A percentile compares a stretch with the other conserved stretches of the same genome.
Conservation (phyloP, 2,113 vertebrate genomes). For the Hippocampus comes region DNA sequence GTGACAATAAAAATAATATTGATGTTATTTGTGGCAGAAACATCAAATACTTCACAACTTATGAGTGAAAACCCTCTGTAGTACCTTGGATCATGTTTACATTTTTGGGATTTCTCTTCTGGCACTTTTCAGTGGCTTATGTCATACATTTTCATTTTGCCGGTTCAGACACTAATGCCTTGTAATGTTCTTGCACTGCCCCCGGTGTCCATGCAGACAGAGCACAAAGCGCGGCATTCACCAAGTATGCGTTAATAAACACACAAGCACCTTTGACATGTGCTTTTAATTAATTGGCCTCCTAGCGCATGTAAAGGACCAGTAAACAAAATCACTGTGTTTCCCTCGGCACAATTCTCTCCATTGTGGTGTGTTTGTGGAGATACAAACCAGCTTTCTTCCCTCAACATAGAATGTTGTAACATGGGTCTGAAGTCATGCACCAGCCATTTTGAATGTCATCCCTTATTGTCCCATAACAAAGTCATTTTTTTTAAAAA, state of each 20-base stretch:
- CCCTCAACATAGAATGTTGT: conserved; percentile 42
- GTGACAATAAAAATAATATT: conserved; percentile 6
- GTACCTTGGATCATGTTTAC: not conserved
- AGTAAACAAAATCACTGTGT: conserved; percentile 59
- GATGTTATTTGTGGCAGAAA: conserved; percentile 19
- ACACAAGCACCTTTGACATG: conserved; percentile 51
- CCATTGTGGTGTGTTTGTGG: conserved; percentile 31
- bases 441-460: conserved; percentile 41
- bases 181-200: conserved; percentile 32
- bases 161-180: conserved; percentile 40
- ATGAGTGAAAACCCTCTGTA: conserved; percentile 6
- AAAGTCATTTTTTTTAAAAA: conserved; percentile 38
- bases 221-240: conserved; percentile 28
- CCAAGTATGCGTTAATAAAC: conserved; percentile 57
- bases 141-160: conserved; percentile 21
- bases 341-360: conserved; percentile 28
- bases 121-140: conserved; percentile 4
- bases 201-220: conserved; percentile 6
- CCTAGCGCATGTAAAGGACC: conserved; percentile 51
- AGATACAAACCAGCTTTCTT: conserved; percentile 62
- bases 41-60: conserved; percentile 29
- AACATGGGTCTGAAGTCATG: conserved; percentile 51
- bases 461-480: conserved; percentile 45
- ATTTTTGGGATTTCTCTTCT: conserved; percentile 11
- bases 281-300: conserved; percentile 62